These are phyloP conservation scores for Sinocyclocheilus anophthalmus DNA, from an alignment of 2,113 vertebrate genomes.

Conservation along the genomic window DNA sequence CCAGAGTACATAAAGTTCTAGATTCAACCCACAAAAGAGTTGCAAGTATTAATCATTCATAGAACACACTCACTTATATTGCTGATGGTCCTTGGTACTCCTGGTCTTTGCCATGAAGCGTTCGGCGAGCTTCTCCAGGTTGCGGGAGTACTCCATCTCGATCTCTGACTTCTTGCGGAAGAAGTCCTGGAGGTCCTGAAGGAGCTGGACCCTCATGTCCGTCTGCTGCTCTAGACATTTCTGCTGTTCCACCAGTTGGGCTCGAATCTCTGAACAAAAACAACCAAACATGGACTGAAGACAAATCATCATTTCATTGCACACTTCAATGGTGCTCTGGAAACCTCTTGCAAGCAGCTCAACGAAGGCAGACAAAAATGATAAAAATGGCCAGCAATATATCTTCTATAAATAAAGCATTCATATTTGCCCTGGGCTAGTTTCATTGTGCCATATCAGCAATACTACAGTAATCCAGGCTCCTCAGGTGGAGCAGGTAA, in stretches of 20 bases:
- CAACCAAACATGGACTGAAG: constrained; percentile 40
- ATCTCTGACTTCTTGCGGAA: constrained; percentile 98
- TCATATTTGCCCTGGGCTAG: constrained; percentile 7
- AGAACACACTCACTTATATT: constrained; percentile 87
- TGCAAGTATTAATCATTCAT: background rate
- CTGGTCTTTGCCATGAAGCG: constrained; percentile 99
- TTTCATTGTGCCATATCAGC: constrained; percentile 14
- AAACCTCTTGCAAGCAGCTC: background rate
- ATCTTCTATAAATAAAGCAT: constrained; percentile 8
- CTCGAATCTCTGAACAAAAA: constrained; percentile 85
- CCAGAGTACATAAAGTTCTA: background rate
- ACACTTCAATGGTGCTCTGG: background rate
- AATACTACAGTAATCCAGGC: constrained; percentile 5
- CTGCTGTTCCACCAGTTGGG: constrained; percentile 94
- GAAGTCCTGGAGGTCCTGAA: constrained; percentile 98
- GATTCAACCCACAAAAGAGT: background rate
- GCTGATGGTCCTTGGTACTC: constrained; percentile 98
- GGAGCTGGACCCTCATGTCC: constrained; percentile 95
- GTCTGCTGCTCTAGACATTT: constrained; percentile 99
- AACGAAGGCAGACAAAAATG: background rate
- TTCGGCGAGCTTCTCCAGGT: constrained; percentile 95
- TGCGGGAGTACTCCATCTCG: constrained; percentile 96
- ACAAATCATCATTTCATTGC: background rate
- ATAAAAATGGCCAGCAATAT: background rate
- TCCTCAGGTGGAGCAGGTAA: constrained; percentile 4